Percentiles rank a stretch among this genome's conserved stretches.
Conservation (phyloP, 2,797 vertebrate species). For the Sebastes dallii region DNA sequence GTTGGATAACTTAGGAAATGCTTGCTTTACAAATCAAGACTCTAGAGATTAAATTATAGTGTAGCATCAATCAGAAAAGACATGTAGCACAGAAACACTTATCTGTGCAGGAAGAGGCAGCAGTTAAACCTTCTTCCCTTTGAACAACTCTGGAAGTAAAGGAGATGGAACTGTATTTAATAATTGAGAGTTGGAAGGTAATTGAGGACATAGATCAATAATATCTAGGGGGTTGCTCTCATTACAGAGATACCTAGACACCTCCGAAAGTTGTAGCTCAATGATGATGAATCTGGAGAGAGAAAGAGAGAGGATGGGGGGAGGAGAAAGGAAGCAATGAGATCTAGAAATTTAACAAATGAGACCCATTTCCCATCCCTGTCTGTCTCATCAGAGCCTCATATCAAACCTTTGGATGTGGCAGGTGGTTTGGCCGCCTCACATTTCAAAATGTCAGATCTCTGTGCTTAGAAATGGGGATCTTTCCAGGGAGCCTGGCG, state of each 20-base stretch:
- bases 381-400: conserved; percentile 66
- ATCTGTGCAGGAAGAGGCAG: conserved; percentile 51
- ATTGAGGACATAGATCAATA: conserved; percentile 81
- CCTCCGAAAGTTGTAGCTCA: conserved; percentile 68
- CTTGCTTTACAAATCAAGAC: conserved; percentile 45
- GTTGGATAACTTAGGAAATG: conserved; percentile 28
- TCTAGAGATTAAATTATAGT: conserved; percentile 29
- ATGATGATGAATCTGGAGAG: conserved; percentile 71
- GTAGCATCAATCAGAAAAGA: conserved; percentile 62
- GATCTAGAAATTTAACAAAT: conserved; percentile 74
- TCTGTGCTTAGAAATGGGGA: conserved; percentile 62
- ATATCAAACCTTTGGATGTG: conserved; percentile 65
- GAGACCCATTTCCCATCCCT: conserved; percentile 64
- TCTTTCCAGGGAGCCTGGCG: conserved; percentile 73
- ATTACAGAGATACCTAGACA: conserved; percentile 69
- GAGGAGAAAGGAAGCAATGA: conserved; percentile 46
- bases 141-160: conserved; percentile 67
- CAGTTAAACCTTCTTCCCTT: conserved; percentile 58
- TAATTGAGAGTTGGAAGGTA: conserved; percentile 77
- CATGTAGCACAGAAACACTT: conserved; percentile 33
- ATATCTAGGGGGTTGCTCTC: conserved; percentile 75
- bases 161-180: conserved; percentile 67
- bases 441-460: conserved; percentile 80
- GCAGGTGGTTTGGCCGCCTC: conserved; percentile 72
- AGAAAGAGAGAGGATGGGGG: conserved; percentile 3